Percentiles rank a stretch among this genome's conserved stretches.
Conservation (phyloP, 2,113 vertebrate genomes). For the Ivindomyrus marchei region DNA sequence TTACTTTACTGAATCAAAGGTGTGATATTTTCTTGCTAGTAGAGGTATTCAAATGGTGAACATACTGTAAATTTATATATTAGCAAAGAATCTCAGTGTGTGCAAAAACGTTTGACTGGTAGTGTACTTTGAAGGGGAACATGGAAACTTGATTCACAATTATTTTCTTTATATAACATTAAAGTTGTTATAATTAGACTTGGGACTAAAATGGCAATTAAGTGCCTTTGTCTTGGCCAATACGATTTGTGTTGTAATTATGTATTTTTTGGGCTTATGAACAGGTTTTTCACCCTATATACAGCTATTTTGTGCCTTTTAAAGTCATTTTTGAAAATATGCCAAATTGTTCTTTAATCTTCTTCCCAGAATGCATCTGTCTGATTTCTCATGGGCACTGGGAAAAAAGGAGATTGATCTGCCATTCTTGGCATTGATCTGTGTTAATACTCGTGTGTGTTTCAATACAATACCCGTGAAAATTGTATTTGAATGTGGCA, state of each 20-base stretch:
- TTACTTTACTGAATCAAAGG: no score
- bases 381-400: neutral
- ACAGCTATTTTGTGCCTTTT: neutral
- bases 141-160: constrained; percentile 25
- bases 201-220: neutral
- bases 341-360: neutral
- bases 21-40: no score
- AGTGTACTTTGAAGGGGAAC: constrained; percentile 19
- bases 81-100: no score
- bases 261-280: neutral
- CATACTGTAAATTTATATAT: no score
- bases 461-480: neutral
- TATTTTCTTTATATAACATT: neutral
- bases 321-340: neutral
- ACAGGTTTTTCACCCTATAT: neutral
- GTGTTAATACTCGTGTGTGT: neutral
- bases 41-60: no score
- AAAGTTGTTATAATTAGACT: neutral
- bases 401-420: neutral
- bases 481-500: neutral
- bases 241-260: neutral
- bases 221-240: neutral
- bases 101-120: no score
- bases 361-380: neutral
- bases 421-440: neutral